Evolutionary conservation across 2,888 invertebrate species (phyloP).

Genomic region (Dryobotodes eremita): DNA sequence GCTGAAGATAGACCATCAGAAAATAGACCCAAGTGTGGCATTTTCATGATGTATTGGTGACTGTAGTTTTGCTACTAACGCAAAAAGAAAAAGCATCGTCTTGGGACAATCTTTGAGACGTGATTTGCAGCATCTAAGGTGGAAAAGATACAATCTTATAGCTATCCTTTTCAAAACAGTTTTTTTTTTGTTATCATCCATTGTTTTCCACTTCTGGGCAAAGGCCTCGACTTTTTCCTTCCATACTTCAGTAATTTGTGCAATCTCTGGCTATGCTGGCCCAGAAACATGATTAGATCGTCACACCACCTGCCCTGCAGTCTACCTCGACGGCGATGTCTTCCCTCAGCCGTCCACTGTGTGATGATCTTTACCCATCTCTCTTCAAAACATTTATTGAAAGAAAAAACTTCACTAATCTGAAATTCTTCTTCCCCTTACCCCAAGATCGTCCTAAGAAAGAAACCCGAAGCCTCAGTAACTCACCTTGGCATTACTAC

Average conservation of each 20-base stretch:
- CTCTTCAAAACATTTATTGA: neutral
- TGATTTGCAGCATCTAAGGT: neutral
- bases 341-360: neutral
- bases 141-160: neutral
- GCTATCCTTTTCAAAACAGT: neutral
- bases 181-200: no score
- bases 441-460: neutral
- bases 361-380: neutral
- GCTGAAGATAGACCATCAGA: neutral
- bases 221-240: neutral
- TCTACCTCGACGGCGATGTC: neutral
- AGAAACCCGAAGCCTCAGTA: slow-evolving; percentile 14
- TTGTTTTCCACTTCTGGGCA: neutral
- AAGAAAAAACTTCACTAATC: neutral
- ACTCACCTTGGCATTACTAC: slow-evolving; percentile 8
- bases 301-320: neutral
- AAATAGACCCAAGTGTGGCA: neutral
- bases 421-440: neutral
- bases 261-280: neutral
- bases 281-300: neutral
- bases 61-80: neutral
- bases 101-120: neutral
- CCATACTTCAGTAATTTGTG: neutral
- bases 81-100: neutral
- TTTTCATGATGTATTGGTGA: neutral